Conservation (phyloP, 1,140 invertebrate genomes). For the Nephila pilipes region DNA sequence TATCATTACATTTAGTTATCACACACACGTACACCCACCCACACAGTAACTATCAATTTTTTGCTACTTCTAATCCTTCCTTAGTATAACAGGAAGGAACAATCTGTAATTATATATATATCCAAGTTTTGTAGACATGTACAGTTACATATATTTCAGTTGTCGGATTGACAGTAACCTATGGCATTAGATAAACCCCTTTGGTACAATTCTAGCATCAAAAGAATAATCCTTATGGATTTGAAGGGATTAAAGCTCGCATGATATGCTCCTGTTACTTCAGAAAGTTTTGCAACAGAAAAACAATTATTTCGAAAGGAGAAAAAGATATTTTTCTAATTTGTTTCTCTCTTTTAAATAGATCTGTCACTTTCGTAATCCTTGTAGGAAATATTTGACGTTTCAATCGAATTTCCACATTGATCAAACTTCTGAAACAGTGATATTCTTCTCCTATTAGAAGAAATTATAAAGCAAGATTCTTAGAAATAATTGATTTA, state of each 20-base stretch:
- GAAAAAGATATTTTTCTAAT: background rate
- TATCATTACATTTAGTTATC: too few relatives aligned
- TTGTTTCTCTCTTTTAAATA: background rate
- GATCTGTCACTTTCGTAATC: background rate
- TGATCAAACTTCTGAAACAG: background rate
- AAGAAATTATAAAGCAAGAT: too few relatives aligned
- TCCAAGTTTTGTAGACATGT: too few relatives aligned
- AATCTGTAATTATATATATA: too few relatives aligned
- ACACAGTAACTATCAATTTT: too few relatives aligned
- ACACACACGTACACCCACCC: too few relatives aligned
- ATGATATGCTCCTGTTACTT: background rate
- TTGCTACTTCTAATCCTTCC: too few relatives aligned
- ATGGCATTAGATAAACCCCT: background rate
- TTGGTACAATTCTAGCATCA: background rate
- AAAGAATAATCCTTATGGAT: conserved; percentile 44
- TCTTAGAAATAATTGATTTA: too few relatives aligned
- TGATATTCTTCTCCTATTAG: too few relatives aligned
- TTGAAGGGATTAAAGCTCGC: conserved; percentile 38
- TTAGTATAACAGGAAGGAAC: too few relatives aligned
- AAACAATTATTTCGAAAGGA: background rate
- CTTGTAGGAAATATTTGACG: background rate
- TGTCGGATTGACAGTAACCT: background rate
- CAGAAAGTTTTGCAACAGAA: background rate
- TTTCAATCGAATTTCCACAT: background rate
- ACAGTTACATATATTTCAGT: too few relatives aligned